A percentile compares a stretch with the other conserved stretches of the same genome.
These are phyloP conservation scores for Apis florea DNA, from an alignment of 1,140 invertebrate genomes.

Conservation along the genomic window DNA sequence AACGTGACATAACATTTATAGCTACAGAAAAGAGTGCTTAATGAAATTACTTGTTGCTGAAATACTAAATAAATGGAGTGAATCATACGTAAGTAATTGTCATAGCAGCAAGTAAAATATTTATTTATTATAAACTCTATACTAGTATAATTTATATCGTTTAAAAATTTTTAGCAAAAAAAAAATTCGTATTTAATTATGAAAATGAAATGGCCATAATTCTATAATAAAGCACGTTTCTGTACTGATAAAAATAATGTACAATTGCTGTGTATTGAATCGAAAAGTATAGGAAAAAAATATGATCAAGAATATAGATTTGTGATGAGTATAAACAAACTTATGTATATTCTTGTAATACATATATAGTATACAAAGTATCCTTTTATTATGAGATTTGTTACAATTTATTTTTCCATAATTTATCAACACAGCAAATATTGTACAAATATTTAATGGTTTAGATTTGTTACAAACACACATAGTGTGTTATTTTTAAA, in stretches of 20 bases:
- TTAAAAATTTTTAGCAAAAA: constrained; percentile 41
- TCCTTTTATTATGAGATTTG: constrained; percentile 31
- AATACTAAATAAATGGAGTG: constrained; percentile 26
- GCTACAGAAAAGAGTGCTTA: constrained; percentile 53
- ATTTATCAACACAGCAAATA: constrained; percentile 31
- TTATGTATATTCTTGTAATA: constrained; percentile 42
- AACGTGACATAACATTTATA: constrained; percentile 58
- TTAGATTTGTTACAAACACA: constrained; percentile 2
- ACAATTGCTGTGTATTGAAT: constrained; percentile 44
- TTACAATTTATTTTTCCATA: constrained; percentile 26
- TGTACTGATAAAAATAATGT: constrained; percentile 50
- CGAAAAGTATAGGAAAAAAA: constrained; percentile 12
- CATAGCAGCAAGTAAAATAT: constrained; percentile 48
- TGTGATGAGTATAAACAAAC: constrained; percentile 46
- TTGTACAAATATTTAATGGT: constrained; percentile 18
- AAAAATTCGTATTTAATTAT: constrained; percentile 42
- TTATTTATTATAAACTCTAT: constrained; percentile 59
- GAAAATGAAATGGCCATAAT: constrained; percentile 44
- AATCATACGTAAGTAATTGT: constrained; percentile 29
- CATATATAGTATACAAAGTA: constrained; percentile 26
- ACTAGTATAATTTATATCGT: constrained; percentile 41
- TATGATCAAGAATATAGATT: constrained; percentile 40
- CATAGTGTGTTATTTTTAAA: neutral
- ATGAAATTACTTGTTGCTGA: constrained; percentile 45
- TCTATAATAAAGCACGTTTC: constrained; percentile 43